Evolutionary conservation across 2,888 invertebrate genomes (phyloP), one percentile per base, ranked within the genome.

Genomic region (Hirtodrosophila trivittata): DNA sequence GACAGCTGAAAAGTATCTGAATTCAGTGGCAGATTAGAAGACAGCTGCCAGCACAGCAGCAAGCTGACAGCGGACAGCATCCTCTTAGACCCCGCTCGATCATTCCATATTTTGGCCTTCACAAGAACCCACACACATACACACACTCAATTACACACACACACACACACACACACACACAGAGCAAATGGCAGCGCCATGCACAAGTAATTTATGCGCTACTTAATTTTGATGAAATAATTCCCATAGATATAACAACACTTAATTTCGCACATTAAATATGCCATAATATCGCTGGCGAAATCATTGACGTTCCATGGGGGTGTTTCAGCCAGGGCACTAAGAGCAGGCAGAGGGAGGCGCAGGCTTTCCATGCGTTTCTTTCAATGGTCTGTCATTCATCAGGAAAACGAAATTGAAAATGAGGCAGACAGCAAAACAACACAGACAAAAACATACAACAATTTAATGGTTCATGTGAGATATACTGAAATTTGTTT

Each of bases 241-340:
- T 86, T 80, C 74, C 81, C 52, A 62, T 75, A 75, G 80, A 75
- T 80, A 63, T 66, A 85, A 82, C 80, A 78, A 64, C 80, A 83
- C 86, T 86, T 86, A 78, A 80, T 83, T 83, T 86, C 74, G 66
- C 80, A 70, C 80, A 86, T 78, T 86, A 83, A 86, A 83, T 73
- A 67, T 83, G 70, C 76, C 83, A 86, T 73, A 73, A 78, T 66
- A 67, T 35, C 63, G 58, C 68, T 35, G 37, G 43, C 57, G 42
- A 54, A 37, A 60, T 41, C 57, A 57, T 52, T 65, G 66, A 54
- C 39, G 41, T 35, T 41, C 32, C 7, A 3, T 33, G 2, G 32
- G 14, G 6, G 2, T 14, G 37, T 12, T 21, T 5, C 25, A 66
- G 45, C 21, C 14, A 16, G 33, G 33, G 47, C 25, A 7, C 13